Percentiles rank a stretch among this genome's conserved stretches.
Conservation (phyloP, 2,113 vertebrate genomes). For the Picathartes gymnocephalus region DNA sequence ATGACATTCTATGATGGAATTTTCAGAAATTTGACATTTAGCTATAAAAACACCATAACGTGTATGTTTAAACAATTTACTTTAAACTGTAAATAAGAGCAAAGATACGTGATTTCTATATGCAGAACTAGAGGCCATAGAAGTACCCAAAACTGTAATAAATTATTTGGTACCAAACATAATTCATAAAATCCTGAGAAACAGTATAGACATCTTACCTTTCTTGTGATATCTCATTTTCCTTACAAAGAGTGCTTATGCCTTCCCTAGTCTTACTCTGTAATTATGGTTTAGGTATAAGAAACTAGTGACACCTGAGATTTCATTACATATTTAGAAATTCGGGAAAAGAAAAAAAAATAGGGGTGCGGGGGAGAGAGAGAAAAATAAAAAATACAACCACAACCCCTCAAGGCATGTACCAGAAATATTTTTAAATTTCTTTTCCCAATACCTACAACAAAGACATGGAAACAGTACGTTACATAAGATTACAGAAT, state of each 20-base stretch:
- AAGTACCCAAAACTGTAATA: not conserved
- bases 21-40: not conserved
- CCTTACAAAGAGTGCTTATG: not conserved
- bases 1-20: not conserved
- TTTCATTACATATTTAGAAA: not conserved
- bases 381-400: not conserved
- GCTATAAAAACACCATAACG: not conserved
- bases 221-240: not conserved
- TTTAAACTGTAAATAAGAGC: not conserved
- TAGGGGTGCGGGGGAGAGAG: fast-evolving
- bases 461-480: not conserved
- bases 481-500: not conserved
- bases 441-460: not conserved
- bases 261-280: not conserved
- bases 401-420: not conserved
- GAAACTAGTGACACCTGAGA: not conserved
- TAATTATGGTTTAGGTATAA: not conserved
- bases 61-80: not conserved
- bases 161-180: not conserved
- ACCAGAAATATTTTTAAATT: not conserved
- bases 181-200: not conserved
- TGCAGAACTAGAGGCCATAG: not conserved
- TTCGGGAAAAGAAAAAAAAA: not conserved
- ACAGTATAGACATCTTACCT: not conserved
- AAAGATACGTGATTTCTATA: not conserved